Conservation (phyloP, 1,140 invertebrate species). For the Pogonus chalceus region DNA sequence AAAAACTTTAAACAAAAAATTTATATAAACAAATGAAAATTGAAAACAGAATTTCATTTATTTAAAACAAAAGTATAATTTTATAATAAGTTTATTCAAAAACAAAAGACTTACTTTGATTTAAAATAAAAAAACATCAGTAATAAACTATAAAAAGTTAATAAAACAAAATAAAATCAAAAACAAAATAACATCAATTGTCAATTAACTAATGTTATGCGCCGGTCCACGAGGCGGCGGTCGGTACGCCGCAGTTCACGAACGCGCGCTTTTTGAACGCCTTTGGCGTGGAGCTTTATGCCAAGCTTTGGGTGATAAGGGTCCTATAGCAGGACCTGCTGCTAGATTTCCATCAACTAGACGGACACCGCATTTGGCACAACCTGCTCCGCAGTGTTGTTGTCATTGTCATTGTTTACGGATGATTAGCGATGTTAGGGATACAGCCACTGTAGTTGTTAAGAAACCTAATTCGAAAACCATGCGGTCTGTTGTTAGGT, state of each 20-base stretch:
- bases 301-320: conserved; percentile 32
- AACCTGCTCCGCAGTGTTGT: conserved; percentile 33
- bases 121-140: background rate
- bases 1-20: no score
- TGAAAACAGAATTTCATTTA: no score
- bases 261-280: conserved; percentile 47
- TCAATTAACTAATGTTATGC: conserved; percentile 24
- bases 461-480: conserved; percentile 34
- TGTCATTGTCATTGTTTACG: conserved; percentile 32
- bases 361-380: conserved; percentile 22
- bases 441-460: conserved; percentile 27
- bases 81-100: no score
- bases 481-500: conserved; percentile 54
- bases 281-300: conserved; percentile 50
- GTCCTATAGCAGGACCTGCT: conserved; percentile 33
- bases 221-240: conserved; percentile 17
- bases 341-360: conserved; percentile 22
- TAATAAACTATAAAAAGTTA: background rate
- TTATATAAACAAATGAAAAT: no score
- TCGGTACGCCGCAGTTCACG: conserved; percentile 39
- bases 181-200: conserved; percentile 18
- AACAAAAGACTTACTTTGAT: background rate
- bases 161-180: conserved; percentile 6
- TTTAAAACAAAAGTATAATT: no score
- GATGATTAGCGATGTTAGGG: conserved; percentile 8